phyloP scores from a whole-genome alignment of 2,797 vertebrate species.

The Tenualosa thibaudeaui region DNA sequence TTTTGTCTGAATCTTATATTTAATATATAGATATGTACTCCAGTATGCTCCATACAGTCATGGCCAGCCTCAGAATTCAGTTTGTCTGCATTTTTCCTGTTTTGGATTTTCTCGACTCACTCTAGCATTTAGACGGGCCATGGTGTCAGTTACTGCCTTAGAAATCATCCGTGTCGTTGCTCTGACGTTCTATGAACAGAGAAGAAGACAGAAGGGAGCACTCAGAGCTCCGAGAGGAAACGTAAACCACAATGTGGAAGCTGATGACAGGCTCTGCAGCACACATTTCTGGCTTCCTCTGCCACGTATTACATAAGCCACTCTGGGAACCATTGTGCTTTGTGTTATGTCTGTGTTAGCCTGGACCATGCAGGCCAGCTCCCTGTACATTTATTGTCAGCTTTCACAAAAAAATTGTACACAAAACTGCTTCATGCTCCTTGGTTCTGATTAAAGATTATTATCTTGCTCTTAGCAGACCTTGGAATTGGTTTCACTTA shows the following conservation, averaged over 20 bases:
- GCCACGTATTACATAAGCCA: slow-evolving; percentile 65
- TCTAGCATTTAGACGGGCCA: slow-evolving; percentile 63
- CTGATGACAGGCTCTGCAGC: slow-evolving; percentile 64
- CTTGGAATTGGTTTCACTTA: not conserved
- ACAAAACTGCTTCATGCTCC: not conserved
- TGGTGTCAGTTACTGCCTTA: slow-evolving; percentile 60
- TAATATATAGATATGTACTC: not conserved
- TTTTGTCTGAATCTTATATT: too few relatives aligned
- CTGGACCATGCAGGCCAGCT: not conserved
- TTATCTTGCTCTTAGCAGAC: not conserved
- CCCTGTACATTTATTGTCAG: not conserved
- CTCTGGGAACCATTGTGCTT: slow-evolving; percentile 56
- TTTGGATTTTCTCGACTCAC: slow-evolving; percentile 65
- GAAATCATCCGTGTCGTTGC: slow-evolving; percentile 52
- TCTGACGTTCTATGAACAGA: slow-evolving; percentile 58
- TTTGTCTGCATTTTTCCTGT: slow-evolving; percentile 53
- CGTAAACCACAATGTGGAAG: slow-evolving; percentile 59
- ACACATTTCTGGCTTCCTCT: slow-evolving; percentile 60
- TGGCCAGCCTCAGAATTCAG: not conserved
- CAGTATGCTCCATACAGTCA: not conserved
- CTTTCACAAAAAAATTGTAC: not conserved
- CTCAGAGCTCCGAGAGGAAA: slow-evolving; percentile 50
- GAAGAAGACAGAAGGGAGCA: slow-evolving; percentile 38
- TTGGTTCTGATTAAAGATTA: not conserved
- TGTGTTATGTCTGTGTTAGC: slow-evolving; percentile 36